Evolutionary conservation across 2,113 vertebrate genomes (phyloP), one percentile per base, ranked within the genome.

Genomic region (Echinops telfairi): DNA sequence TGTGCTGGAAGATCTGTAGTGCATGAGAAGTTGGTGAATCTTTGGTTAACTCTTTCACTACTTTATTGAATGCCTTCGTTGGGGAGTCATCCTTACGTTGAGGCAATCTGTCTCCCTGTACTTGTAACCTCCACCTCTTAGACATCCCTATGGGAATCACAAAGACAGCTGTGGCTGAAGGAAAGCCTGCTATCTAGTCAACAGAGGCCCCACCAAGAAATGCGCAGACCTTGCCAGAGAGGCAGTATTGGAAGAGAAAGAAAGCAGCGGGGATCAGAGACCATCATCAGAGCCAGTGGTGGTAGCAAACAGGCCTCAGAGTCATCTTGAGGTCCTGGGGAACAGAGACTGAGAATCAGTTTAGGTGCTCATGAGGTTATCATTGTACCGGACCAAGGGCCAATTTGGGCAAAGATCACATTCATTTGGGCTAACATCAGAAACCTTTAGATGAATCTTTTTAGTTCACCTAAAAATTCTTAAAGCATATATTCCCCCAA

Each of bases 41-140:
- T 89, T 87, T 90, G 9, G 75, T 95, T 79, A 96, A 90, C 83
- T 93, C 87, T 71, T 93, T 80, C 75, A 93, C 57, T 22, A 38
- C 53, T 33, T 90, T 79, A 5, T 85, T 88, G 47, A 92, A 88
- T 53, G 64, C 36, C 88, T 64, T 53, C 80, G 57, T 84, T 53
- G 75, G 58, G 77, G 80, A 89, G 16, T 68, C 20, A 11, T 71
- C 27, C 62, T 88, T 29, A 58, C 16, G 71, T 19, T 78, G 88
- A 81, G 38, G 12, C 10, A 81, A 38, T 14, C 73, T 87, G 19
- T 91, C 27, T 53, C 71, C 53, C 33, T 43, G 73, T 20, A 53
- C 47, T 10, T 53, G 47, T 53, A 36, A 53, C n/a, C 91, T 9
- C 9, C 22, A 78, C 31, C 22, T 8, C 36, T 62, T 71, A 20